These are phyloP conservation scores for Pyrocephalus nanus DNA, from an alignment of 2,797 vertebrate genomes.

Conservation along the genomic window DNA sequence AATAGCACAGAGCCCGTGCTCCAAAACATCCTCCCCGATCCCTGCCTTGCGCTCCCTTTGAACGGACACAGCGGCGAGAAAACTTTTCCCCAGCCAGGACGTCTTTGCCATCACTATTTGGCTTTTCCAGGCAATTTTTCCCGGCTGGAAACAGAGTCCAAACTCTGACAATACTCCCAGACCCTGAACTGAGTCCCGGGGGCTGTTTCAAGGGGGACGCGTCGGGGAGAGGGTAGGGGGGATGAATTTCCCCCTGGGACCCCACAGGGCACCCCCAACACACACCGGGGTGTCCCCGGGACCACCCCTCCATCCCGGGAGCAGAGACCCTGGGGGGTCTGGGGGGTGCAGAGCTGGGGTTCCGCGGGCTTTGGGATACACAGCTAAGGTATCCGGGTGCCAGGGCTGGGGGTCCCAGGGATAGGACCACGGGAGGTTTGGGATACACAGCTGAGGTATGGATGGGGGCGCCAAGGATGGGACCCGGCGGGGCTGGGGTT, in stretches of 20 bases:
- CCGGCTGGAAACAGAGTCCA: neutral
- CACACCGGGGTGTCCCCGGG: neutral
- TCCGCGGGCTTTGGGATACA: too few species aligned
- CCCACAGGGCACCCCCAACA: neutral
- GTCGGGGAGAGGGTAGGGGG: neutral
- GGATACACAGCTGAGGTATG: neutral
- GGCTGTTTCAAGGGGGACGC: neutral
- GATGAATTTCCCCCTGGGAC: neutral
- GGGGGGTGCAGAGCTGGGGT: neutral
- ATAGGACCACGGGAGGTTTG: neutral
- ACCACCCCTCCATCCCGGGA: neutral
- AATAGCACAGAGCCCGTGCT: fast-evolving
- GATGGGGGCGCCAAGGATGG: neutral
- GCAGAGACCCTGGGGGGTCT: neutral
- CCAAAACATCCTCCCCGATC: neutral
- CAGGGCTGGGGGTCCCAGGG: neutral
- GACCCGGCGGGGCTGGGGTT: neutral
- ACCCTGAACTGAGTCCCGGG: neutral
- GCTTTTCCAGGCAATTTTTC: neutral
- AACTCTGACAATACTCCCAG: neutral
- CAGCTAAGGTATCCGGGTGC: neutral
- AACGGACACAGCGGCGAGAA: neutral
- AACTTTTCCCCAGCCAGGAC: neutral
- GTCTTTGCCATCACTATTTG: neutral
- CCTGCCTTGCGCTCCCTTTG: neutral